phyloP scores from a whole-genome alignment of 2,113 vertebrate genomes.

The Bambusicola thoracicus region DNA sequence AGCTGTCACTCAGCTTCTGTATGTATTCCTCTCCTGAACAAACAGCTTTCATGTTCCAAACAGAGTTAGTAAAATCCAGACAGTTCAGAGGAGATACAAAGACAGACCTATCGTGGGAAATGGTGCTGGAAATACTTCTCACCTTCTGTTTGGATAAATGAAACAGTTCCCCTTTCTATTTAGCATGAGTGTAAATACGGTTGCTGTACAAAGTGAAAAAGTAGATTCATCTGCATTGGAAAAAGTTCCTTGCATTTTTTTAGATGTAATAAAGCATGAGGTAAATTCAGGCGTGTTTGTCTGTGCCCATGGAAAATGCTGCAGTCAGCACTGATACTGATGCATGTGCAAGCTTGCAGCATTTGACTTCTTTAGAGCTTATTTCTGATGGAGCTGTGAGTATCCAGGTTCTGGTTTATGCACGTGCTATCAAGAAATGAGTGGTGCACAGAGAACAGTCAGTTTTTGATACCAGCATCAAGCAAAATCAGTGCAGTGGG shows the following conservation, averaged over 20 bases:
- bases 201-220: neutral
- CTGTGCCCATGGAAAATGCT: neutral
- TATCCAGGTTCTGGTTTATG: neutral
- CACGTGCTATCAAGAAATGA: neutral
- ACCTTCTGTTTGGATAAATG: neutral
- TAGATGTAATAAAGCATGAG: neutral
- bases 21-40: neutral
- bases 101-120: neutral
- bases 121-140: slow-evolving; percentile 11
- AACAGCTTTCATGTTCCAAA: neutral
- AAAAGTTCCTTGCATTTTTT: neutral
- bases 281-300: neutral
- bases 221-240: neutral
- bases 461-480: neutral
- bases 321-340: neutral
- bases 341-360: neutral
- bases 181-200: neutral
- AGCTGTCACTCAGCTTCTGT: neutral
- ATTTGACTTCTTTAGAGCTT: neutral
- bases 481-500: neutral
- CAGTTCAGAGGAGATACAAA: neutral
- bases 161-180: neutral
- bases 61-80: neutral
- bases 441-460: neutral
- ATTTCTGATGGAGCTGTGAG: neutral